Percentiles rank a stretch among this genome's conserved stretches.
Evolutionary conservation across 2,888 invertebrate genomes (phyloP).

Genomic region (Biston betularia): DNA sequence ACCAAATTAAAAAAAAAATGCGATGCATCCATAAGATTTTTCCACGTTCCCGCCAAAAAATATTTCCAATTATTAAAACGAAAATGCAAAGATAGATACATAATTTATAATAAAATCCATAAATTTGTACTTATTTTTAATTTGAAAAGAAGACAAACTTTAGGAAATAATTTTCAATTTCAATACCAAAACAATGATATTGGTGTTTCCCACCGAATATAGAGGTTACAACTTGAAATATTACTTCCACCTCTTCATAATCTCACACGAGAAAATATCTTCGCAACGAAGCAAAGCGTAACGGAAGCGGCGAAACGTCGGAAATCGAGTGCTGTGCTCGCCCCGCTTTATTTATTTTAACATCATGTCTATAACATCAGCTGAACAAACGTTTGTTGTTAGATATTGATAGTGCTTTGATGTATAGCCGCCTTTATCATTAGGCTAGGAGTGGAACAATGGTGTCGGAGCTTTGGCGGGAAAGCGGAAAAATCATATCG

Average conservation of each 20-base stretch:
- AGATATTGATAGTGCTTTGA: conserved; percentile 64
- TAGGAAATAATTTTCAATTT: background rate
- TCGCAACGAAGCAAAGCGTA: conserved; percentile 52
- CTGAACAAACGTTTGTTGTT: conserved; percentile 66
- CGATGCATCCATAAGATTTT: too few species aligned
- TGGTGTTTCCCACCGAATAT: conserved; percentile 9
- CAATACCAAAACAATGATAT: background rate
- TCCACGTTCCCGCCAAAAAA: too few species aligned
- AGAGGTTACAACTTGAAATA: conserved; percentile 50
- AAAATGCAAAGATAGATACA: too few species aligned
- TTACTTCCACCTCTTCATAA: conserved; percentile 64
- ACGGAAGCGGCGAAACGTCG: conserved; percentile 72
- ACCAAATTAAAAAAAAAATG: too few species aligned
- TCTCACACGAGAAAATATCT: conserved; percentile 66
- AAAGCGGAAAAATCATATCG: too few species aligned
- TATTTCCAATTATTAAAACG: too few species aligned
- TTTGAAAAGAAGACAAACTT: background rate
- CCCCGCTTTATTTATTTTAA: conserved; percentile 79
- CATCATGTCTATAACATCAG: conserved; percentile 78
- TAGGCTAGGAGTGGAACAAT: conserved; percentile 1
- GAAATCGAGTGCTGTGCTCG: conserved; percentile 75
- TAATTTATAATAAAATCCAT: too few species aligned
- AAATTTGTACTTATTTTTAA: background rate
- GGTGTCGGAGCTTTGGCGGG: too few species aligned
- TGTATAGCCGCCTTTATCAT: conserved; percentile 50